phyloP scores from a whole-genome alignment of 2,113 vertebrate species.

The Electrona antarctica region DNA sequence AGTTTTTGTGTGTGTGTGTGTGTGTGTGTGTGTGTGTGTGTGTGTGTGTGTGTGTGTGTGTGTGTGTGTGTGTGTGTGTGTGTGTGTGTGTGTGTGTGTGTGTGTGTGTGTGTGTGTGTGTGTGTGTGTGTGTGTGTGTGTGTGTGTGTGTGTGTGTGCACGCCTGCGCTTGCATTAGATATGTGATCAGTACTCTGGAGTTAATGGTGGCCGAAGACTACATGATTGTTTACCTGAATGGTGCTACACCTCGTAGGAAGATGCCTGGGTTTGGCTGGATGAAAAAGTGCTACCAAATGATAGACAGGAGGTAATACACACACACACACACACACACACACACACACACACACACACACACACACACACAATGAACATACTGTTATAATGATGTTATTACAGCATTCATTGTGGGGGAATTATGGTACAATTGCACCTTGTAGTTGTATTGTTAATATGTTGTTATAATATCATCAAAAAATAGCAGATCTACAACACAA shows the following conservation, averaged over 20 bases:
- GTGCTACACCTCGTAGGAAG: conserved; percentile 92
- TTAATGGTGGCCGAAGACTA: conserved; percentile 98
- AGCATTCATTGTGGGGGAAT: no score
- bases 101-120: neutral
- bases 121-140: conserved; percentile 11
- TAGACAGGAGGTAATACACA: conserved; percentile 86
- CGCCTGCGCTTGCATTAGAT: conserved; percentile 80
- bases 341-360: conserved; percentile 2
- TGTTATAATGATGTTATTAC: no score
- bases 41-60: conserved; percentile 15
- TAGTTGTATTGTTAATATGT: no score
- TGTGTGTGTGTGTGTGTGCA: conserved; percentile 8
- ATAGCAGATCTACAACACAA: no score
- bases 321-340: neutral
- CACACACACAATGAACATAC: no score
- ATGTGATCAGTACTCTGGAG: conserved; percentile 97
- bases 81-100: neutral
- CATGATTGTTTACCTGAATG: conserved; percentile 97
- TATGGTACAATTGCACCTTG: no score
- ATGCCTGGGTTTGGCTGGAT: conserved; percentile 97
- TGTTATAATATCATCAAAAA: no score
- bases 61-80: conserved; percentile 3
- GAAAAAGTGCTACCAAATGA: conserved; percentile 99
- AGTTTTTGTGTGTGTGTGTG: no score
- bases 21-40: conserved; percentile 80